These are phyloP conservation scores for Arnoldichthys spilopterus DNA, from an alignment of 2,797 vertebrate species.

Conservation along the genomic window DNA sequence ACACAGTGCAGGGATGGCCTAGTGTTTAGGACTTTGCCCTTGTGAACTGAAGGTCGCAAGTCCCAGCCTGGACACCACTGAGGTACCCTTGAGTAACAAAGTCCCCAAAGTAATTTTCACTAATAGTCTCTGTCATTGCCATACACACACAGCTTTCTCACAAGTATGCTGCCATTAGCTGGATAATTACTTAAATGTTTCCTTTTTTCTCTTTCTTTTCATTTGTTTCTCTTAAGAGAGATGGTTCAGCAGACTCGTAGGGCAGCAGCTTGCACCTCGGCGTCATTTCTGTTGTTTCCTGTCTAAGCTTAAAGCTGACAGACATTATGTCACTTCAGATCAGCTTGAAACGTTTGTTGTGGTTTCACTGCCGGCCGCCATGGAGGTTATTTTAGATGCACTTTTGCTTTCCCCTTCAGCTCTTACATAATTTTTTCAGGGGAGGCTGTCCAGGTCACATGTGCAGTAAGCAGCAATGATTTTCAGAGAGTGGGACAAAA, in stretches of 20 bases:
- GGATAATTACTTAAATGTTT: background rate
- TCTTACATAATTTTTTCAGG: background rate
- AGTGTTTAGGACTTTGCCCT: too few relatives aligned
- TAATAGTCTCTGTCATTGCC: background rate
- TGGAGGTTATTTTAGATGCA: background rate
- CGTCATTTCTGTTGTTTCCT: conserved; percentile 2
- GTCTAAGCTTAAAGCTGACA: background rate
- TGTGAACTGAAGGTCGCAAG: too few relatives aligned
- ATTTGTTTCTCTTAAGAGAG: background rate
- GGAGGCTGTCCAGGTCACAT: background rate
- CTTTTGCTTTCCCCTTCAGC: background rate
- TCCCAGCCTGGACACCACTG: too few relatives aligned
- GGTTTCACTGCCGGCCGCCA: background rate
- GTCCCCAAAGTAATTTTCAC: too few relatives aligned
- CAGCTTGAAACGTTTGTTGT: background rate
- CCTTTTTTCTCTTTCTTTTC: background rate
- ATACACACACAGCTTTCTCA: background rate
- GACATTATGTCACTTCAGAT: conserved; percentile 17
- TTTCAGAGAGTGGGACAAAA: background rate
- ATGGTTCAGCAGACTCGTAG: background rate
- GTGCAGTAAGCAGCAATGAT: background rate
- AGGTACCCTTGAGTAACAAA: too few relatives aligned
- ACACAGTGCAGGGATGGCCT: too few relatives aligned
- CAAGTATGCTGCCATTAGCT: background rate
- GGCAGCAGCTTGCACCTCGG: background rate